Evolutionary conservation across 2,888 invertebrate species (phyloP).

Genomic region (Pachycephus smyrnensis): DNA sequence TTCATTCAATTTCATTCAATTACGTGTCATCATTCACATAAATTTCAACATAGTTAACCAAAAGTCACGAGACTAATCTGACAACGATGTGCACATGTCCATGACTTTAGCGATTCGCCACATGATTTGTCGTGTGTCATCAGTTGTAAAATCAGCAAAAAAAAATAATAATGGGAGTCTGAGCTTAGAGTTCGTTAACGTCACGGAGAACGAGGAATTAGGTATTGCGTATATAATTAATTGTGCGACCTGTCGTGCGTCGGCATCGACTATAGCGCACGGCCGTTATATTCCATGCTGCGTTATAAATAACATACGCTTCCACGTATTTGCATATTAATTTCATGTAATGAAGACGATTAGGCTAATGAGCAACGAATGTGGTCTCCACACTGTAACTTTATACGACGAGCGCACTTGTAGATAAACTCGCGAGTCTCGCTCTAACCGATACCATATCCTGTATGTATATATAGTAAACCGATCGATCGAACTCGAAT

Average conservation of each 20-base stretch:
- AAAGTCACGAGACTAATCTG: neutral
- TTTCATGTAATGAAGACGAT: constrained; percentile 60
- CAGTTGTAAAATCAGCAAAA: neutral
- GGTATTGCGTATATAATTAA: constrained; percentile 51
- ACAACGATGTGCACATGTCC: neutral
- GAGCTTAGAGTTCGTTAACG: neutral
- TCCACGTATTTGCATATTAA: constrained; percentile 61
- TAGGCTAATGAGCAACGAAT: constrained; percentile 58
- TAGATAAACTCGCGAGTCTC: constrained; percentile 34
- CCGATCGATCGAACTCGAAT: constrained; percentile 38
- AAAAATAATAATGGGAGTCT: neutral
- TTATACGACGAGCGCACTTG: constrained; percentile 37
- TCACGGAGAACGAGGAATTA: neutral
- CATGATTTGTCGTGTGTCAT: neutral
- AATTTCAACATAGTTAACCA: neutral
- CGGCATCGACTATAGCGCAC: constrained; percentile 24
- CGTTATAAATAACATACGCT: constrained; percentile 52
- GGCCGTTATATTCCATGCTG: constrained; percentile 43
- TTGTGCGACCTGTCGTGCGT: constrained; percentile 52
- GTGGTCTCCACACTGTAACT: constrained; percentile 45
- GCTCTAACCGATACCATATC: constrained; percentile 1
- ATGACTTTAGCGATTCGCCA: neutral
- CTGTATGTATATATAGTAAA: neutral
- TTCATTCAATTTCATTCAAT: neutral
- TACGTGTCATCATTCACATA: neutral